These are phyloP conservation scores for Paradisaea rubra DNA, from an alignment of 2,113 vertebrate genomes.

Conservation along the genomic window DNA sequence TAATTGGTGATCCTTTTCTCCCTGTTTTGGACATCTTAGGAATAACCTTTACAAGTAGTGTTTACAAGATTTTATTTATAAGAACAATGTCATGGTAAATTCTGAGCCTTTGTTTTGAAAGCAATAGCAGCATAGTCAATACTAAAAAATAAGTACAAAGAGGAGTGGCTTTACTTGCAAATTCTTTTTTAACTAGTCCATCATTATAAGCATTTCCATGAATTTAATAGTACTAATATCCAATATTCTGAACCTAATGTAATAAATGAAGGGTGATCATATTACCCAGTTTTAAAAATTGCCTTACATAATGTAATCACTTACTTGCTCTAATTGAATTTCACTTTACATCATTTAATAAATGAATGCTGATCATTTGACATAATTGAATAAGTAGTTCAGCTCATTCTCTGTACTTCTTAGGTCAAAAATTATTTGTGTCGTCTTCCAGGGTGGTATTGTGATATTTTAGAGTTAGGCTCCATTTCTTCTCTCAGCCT, in stretches of 20 bases:
- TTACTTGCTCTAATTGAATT: slow-evolving; percentile 44
- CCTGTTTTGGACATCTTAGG: background rate
- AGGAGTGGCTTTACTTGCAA: background rate
- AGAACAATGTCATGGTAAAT: background rate
- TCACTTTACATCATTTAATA: slow-evolving; percentile 45
- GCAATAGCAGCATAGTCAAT: background rate
- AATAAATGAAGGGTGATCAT: slow-evolving; percentile 24
- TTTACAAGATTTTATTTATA: background rate
- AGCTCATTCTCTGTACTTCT: background rate
- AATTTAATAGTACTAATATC: slow-evolving; percentile 3
- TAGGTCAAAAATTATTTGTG: background rate
- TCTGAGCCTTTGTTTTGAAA: background rate
- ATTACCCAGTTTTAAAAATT: slow-evolving; percentile 24
- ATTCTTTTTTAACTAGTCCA: background rate
- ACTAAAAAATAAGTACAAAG: background rate
- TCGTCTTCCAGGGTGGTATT: background rate
- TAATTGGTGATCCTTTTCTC: background rate
- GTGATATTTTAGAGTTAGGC: background rate
- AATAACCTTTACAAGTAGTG: background rate
- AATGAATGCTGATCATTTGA: slow-evolving; percentile 36
- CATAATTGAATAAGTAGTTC: slow-evolving; percentile 34
- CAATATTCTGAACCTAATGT: slow-evolving; percentile 2
- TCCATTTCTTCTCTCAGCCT: background rate
- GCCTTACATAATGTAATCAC: slow-evolving; percentile 33
- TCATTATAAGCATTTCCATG: background rate